Conservation (phyloP, 2,888 invertebrate genomes). For the Liopterus haemorrhoidalis region DNA sequence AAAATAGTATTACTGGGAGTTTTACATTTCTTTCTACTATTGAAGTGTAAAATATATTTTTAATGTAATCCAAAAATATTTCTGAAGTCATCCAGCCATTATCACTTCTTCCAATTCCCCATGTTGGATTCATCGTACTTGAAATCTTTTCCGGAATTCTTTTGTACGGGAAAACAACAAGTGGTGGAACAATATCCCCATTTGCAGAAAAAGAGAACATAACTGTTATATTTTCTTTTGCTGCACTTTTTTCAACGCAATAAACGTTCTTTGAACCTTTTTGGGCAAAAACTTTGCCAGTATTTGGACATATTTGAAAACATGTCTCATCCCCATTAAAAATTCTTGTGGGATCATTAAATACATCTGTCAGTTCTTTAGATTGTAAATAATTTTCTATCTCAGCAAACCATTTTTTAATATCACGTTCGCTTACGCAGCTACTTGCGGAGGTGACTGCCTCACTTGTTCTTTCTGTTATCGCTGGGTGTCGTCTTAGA, state of each 20-base stretch:
- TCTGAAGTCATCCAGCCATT: constrained; percentile 38
- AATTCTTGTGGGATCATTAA: constrained; percentile 32
- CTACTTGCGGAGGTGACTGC: constrained; percentile 35
- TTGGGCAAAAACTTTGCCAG: constrained; percentile 28
- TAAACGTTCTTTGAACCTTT: constrained; percentile 34
- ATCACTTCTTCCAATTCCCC: constrained; percentile 36
- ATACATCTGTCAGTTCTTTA: constrained; percentile 24
- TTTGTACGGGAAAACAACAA: constrained; percentile 33
- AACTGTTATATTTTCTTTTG: constrained; percentile 33
- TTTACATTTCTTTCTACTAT: constrained; percentile 29
- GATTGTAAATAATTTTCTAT: constrained; percentile 26
- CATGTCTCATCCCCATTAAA: constrained; percentile 36
- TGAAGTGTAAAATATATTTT: constrained; percentile 32
- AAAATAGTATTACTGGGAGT: constrained; percentile 35
- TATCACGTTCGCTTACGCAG: constrained; percentile 35
- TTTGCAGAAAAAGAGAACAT: constrained; percentile 34
- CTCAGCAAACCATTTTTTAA: constrained; percentile 36
- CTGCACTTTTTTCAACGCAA: constrained; percentile 28
- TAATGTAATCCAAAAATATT: constrained; percentile 36
- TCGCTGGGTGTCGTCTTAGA: constrained; percentile 33
- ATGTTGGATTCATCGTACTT: constrained; percentile 29
- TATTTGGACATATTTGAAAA: constrained; percentile 33
- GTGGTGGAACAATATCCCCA: constrained; percentile 29
- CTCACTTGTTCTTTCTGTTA: constrained; percentile 31
- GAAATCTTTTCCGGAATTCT: constrained; percentile 33